Evolutionary conservation across 2,113 vertebrate species (phyloP).

Genomic region (Nematolebias whitei): DNA sequence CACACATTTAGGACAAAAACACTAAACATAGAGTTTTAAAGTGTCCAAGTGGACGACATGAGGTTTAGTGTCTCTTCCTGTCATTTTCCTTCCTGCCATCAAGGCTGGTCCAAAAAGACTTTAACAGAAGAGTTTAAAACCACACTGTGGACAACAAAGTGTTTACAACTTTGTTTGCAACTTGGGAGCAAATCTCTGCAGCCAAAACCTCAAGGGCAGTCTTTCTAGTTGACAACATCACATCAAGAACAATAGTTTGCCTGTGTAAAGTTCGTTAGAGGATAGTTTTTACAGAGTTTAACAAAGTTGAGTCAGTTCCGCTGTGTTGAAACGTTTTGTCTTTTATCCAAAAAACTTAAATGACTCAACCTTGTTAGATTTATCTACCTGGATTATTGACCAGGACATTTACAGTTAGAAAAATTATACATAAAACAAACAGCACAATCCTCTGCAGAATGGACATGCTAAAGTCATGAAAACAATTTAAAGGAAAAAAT

Average conservation of each 20-base stretch:
- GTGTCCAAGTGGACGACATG: no score
- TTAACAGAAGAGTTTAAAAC: background rate
- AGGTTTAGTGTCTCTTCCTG: background rate
- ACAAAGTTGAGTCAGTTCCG: no score
- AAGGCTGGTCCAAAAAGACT: background rate
- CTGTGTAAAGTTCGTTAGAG: background rate
- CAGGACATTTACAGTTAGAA: no score
- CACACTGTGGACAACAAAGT: background rate
- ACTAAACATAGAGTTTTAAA: no score
- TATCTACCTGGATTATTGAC: no score
- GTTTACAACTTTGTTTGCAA: conserved; percentile 1
- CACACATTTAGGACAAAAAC: no score
- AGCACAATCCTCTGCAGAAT: background rate
- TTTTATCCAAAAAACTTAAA: no score
- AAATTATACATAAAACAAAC: background rate
- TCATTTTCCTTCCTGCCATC: no score
- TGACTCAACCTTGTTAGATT: no score
- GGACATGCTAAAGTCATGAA: background rate
- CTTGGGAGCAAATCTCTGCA: background rate
- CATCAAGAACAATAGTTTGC: background rate
- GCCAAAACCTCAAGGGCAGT: background rate
- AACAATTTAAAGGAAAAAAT: conserved; percentile 4
- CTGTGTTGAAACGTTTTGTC: no score
- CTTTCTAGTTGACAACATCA: background rate
- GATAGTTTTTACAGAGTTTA: no score